Conservation (phyloP, 2,888 invertebrate genomes). For the Hanleya hanleyi region DNA sequence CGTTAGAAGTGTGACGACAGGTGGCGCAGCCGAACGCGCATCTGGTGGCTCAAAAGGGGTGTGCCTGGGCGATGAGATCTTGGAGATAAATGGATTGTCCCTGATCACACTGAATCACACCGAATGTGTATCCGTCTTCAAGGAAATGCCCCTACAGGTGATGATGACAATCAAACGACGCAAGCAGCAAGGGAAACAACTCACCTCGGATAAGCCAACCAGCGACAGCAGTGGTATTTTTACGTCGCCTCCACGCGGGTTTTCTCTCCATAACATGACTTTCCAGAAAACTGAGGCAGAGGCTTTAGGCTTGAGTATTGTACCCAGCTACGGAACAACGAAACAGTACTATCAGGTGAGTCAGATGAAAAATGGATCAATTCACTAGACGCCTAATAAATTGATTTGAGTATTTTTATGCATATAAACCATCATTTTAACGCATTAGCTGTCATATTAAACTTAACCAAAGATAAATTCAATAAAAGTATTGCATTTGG, state of each 20-base stretch:
- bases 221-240: slow-evolving; percentile 5
- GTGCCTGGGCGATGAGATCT: slow-evolving; percentile 90
- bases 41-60: slow-evolving; percentile 74
- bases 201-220: not conserved
- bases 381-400: too few species aligned
- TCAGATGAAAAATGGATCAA: too few species aligned
- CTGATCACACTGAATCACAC: slow-evolving; percentile 85
- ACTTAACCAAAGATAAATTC: too few species aligned
- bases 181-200: not conserved
- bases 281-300: slow-evolving; percentile 53
- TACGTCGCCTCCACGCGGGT: slow-evolving; percentile 37
- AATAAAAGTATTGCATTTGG: too few species aligned
- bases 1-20: slow-evolving; percentile 76
- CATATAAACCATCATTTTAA: too few species aligned
- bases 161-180: slow-evolving; percentile 49
- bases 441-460: too few species aligned
- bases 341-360: slow-evolving; percentile 63
- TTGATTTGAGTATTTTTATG: too few species aligned
- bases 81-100: slow-evolving; percentile 87
- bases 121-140: slow-evolving; percentile 92
- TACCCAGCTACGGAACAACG: slow-evolving; percentile 62
- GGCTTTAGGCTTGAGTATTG: slow-evolving; percentile 65
- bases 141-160: slow-evolving; percentile 79
- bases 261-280: slow-evolving; percentile 43
- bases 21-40: slow-evolving; percentile 64